Conservation (phyloP, 1,140 invertebrate genomes). For the Lepidurus couesii region DNA sequence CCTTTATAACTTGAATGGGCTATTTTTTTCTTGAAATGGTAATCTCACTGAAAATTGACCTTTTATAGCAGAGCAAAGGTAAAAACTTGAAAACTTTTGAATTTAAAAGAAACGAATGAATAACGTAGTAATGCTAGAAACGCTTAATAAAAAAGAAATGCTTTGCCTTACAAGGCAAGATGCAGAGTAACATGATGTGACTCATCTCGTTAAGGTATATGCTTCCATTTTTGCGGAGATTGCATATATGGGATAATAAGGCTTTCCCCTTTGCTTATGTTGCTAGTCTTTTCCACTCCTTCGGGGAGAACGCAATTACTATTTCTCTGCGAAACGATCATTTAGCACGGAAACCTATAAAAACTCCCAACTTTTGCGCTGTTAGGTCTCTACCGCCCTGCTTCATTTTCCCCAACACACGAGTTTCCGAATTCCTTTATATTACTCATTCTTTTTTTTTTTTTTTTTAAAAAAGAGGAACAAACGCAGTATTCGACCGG, state of each 20-base stretch:
- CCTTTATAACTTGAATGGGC: not conserved
- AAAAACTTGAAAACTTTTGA: too few relatives aligned
- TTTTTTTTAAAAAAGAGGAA: too few relatives aligned
- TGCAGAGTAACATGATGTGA: not conserved
- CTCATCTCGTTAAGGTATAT: not conserved
- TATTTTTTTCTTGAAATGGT: not conserved
- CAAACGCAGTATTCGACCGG: too few relatives aligned
- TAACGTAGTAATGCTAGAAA: not conserved
- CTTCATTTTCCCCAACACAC: too few relatives aligned
- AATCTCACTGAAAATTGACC: too few relatives aligned
- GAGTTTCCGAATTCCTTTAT: too few relatives aligned
- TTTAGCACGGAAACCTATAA: slow-evolving; percentile 16
- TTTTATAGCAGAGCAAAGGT: too few relatives aligned
- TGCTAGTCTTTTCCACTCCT: not conserved
- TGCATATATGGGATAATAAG: slow-evolving; percentile 4
- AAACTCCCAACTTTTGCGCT: not conserved
- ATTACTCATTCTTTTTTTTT: too few relatives aligned
- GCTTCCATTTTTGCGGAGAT: not conserved
- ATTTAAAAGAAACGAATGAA: not conserved
- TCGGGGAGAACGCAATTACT: not conserved
- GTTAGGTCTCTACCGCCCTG: too few relatives aligned
- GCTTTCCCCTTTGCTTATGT: not conserved
- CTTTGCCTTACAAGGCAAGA: not conserved
- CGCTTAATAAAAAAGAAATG: not conserved
- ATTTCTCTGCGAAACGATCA: not conserved